Percentiles rank a stretch among this genome's conserved stretches.
phyloP scores from a whole-genome alignment of 1,140 invertebrate species.

The Procambarus virginalis region DNA sequence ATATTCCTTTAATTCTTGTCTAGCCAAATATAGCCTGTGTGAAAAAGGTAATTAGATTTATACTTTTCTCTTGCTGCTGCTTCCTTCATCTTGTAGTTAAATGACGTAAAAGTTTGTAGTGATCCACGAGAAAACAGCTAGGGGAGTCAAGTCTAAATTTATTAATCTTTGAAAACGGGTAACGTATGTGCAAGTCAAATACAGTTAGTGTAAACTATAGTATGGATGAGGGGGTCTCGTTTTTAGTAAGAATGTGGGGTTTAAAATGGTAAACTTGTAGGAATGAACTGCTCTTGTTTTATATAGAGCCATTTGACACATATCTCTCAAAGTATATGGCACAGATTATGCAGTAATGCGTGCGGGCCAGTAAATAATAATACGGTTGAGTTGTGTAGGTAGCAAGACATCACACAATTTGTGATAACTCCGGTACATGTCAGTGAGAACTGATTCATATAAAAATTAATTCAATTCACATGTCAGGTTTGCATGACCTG shows the following conservation, averaged over 20 bases:
- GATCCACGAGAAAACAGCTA: conserved; percentile 25
- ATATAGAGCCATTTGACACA: conserved; percentile 44
- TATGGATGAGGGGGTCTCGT: background rate
- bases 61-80: conserved; percentile 31
- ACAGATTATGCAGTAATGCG: conserved; percentile 6
- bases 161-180: conserved; percentile 25
- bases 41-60: conserved; percentile 38
- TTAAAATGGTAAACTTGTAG: conserved; percentile 25
- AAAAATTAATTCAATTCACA: background rate
- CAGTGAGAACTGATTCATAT: background rate
- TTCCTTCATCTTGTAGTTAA: conserved; percentile 49
- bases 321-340: conserved; percentile 37
- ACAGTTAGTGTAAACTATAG: background rate
- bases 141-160: conserved; percentile 9
- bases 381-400: background rate
- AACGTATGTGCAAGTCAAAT: conserved; percentile 8
- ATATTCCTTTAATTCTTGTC: conserved; percentile 63
- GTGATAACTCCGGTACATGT: background rate
- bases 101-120: conserved; percentile 24
- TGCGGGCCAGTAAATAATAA: background rate
- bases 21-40: conserved; percentile 58
- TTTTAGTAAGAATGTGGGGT: background rate
- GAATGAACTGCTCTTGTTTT: conserved; percentile 13
- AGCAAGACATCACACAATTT: background rate
- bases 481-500: background rate